Conservation (phyloP, 2,888 invertebrate species). For the Acronicta leporina region DNA sequence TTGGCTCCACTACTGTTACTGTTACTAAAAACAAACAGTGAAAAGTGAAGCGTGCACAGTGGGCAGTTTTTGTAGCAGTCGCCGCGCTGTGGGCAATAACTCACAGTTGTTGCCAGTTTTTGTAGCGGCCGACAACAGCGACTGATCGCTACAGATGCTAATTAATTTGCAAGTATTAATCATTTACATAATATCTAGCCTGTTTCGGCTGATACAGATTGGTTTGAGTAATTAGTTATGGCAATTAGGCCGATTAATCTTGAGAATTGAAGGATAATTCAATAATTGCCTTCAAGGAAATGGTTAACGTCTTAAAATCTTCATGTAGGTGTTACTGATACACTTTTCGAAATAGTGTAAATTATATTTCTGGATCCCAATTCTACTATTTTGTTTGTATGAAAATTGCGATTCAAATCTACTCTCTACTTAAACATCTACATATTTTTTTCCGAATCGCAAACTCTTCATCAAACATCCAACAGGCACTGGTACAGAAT, state of each 20-base stretch:
- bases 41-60: constrained; percentile 5
- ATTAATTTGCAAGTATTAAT: constrained; percentile 20
- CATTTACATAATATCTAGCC: constrained; percentile 18
- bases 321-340: no score
- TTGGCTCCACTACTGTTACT: constrained; percentile 28
- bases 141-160: constrained; percentile 15
- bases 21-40: constrained; percentile 29
- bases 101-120: constrained; percentile 29
- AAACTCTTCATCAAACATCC: constrained; percentile 39
- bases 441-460: constrained; percentile 1
- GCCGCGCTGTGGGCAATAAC: constrained; percentile 28
- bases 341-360: no score
- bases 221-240: constrained; percentile 10
- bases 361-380: no score
- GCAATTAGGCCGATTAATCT: constrained; percentile 7
- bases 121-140: constrained; percentile 15
- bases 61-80: constrained; percentile 23
- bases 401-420: no score
- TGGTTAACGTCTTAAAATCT: no score
- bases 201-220: constrained; percentile 5
- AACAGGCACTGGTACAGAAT: constrained; percentile 35
- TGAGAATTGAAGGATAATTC: not conserved
- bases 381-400: no score
- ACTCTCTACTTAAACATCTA: constrained; percentile 18
- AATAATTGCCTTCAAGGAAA: not conserved